Conservation (phyloP, 2,888 invertebrate genomes). For the Sphinx pinastri region DNA sequence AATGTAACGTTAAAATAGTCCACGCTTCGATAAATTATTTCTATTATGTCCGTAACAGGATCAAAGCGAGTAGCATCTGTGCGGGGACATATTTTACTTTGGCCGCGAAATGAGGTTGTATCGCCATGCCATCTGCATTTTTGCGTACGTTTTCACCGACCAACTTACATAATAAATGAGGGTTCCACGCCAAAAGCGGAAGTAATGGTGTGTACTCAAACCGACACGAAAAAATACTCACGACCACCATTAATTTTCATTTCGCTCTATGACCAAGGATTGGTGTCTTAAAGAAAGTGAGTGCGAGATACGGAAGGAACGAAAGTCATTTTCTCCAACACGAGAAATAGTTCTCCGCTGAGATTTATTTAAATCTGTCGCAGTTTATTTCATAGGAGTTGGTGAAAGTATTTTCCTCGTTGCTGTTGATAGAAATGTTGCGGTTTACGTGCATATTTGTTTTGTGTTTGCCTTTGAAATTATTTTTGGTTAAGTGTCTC, state of each 20-base stretch:
- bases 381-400: constrained; percentile 26
- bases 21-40: constrained; percentile 35
- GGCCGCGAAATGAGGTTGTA: constrained; percentile 46
- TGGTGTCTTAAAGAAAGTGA: constrained; percentile 71
- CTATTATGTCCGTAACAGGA: constrained; percentile 35
- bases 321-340: constrained; percentile 47
- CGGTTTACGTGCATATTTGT: neutral
- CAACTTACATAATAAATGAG: constrained; percentile 80
- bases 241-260: constrained; percentile 81
- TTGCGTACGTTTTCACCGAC: constrained; percentile 59
- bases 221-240: constrained; percentile 83
- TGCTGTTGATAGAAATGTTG: neutral
- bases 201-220: constrained; percentile 82
- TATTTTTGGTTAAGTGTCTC: neutral
- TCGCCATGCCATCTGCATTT: constrained; percentile 65
- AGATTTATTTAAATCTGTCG: constrained; percentile 41
- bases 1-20: constrained; percentile 26
- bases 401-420: neutral
- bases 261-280: constrained; percentile 73
- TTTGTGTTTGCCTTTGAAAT: neutral
- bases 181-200: constrained; percentile 76
- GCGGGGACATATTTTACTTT: constrained; percentile 44
- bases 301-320: constrained; percentile 46
- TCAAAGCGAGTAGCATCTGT: constrained; percentile 42
- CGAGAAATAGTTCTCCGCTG: constrained; percentile 43